A percentile compares a stretch with the other conserved stretches of the same genome.
Evolutionary conservation across 2,888 invertebrate species (phyloP).

Genomic region (Sarcophaga rosellei): DNA sequence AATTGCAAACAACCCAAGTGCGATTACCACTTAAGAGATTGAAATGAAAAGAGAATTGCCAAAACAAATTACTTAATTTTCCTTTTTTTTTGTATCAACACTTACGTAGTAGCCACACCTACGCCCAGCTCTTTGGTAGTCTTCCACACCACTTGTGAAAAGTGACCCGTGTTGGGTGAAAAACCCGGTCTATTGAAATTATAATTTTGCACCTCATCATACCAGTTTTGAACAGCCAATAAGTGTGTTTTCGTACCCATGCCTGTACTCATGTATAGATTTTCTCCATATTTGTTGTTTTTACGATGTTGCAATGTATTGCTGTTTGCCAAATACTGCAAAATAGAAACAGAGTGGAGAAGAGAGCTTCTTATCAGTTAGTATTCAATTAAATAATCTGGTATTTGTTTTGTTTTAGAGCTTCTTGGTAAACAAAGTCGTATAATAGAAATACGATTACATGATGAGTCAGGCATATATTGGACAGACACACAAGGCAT

Average conservation of each 20-base stretch:
- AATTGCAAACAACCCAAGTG: constrained; percentile 69
- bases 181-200: constrained; percentile 85
- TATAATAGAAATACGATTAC: too few relatives aligned
- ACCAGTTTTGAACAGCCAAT: constrained; percentile 91
- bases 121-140: constrained; percentile 89
- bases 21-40: constrained; percentile 53
- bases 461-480: background rate
- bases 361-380: too few relatives aligned
- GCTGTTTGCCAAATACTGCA: constrained; percentile 59
- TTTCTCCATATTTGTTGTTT: constrained; percentile 91
- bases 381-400: too few relatives aligned
- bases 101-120: constrained; percentile 84
- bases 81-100: background rate
- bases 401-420: too few relatives aligned
- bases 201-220: constrained; percentile 87
- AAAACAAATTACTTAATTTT: background rate
- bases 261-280: constrained; percentile 89
- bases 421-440: too few relatives aligned
- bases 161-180: constrained; percentile 88
- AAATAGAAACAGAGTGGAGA: background rate
- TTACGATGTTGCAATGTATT: constrained; percentile 83
- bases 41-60: too few relatives aligned
- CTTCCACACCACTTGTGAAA: constrained; percentile 92
- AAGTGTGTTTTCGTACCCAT: constrained; percentile 84
- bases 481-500: background rate